Percentiles rank a stretch among this genome's conserved stretches.
Evolutionary conservation across 2,888 invertebrate genomes (phyloP).

Genomic region (Diadegma fenestrale): DNA sequence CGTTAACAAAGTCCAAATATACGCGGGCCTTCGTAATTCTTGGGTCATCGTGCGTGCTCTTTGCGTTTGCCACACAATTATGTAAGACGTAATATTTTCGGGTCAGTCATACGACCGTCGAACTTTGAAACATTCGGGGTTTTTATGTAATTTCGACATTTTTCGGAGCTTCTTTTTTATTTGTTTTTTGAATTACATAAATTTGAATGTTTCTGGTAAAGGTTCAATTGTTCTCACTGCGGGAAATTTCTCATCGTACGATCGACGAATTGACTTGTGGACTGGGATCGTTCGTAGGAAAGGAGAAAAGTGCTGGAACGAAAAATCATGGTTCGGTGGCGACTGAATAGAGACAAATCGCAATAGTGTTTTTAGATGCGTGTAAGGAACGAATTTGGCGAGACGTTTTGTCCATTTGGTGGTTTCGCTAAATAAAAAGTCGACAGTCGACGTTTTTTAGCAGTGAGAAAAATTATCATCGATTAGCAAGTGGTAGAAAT

Average conservation of each 20-base stretch:
- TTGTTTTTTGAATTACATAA: no score
- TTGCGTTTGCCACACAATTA: conserved; percentile 25
- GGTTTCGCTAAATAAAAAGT: no score
- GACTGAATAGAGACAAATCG: no score
- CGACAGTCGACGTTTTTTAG: background rate
- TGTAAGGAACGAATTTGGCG: no score
- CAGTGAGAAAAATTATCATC: background rate
- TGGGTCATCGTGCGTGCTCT: conserved; percentile 72
- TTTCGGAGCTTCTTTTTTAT: background rate
- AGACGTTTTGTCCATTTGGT: no score
- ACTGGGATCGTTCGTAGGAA: background rate
- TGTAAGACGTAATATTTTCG: conserved; percentile 2
- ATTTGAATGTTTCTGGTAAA: no score
- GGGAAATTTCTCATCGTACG: no score
- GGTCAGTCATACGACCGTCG: background rate
- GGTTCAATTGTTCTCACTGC: no score
- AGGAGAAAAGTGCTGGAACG: background rate
- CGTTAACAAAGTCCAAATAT: conserved; percentile 76
- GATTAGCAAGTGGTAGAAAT: background rate
- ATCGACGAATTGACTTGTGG: background rate
- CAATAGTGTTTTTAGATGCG: no score
- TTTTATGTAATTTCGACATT: background rate
- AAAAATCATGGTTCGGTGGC: background rate
- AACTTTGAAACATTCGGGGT: background rate
- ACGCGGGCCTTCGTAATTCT: conserved; percentile 79